A percentile compares a stretch with the other conserved stretches of the same genome.
Conservation (phyloP, 2,113 vertebrate species). For the Corapipo altera region DNA sequence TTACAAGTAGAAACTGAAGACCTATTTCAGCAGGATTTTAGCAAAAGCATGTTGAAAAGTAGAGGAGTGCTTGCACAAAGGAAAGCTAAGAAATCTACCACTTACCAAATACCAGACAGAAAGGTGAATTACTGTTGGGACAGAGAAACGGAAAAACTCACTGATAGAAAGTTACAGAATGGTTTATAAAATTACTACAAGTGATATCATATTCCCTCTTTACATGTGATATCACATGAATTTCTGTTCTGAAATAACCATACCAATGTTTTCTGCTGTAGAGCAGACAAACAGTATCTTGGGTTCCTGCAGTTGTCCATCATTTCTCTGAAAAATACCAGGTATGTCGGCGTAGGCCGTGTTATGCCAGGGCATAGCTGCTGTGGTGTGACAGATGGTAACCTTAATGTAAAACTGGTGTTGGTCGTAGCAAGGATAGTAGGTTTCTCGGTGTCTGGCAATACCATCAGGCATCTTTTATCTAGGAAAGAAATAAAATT, state of each 20-base stretch:
- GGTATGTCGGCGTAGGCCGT: constrained; percentile 47
- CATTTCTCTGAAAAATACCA: constrained; percentile 52
- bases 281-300: not conserved
- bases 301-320: not conserved
- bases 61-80: not conserved
- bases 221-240: not conserved
- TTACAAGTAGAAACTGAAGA: not conserved
- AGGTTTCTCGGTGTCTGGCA: constrained; percentile 1
- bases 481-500: constrained; percentile 60
- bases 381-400: constrained; percentile 56
- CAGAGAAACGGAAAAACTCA: not conserved
- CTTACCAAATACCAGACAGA: not conserved
- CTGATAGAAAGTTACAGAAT: not conserved
- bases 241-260: constrained; percentile 4
- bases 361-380: constrained; percentile 20
- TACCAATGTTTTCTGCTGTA: constrained; percentile 55
- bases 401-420: constrained; percentile 62
- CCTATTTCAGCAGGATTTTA: not conserved
- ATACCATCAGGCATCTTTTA: constrained; percentile 59
- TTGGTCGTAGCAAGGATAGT: constrained; percentile 57
- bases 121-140: not conserved
- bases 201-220: not conserved
- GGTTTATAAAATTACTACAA: not conserved
- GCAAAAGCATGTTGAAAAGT: not conserved
- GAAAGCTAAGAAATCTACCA: not conserved